Conservation (phyloP, 1,140 invertebrate genomes). For the Pogonus chalceus region DNA sequence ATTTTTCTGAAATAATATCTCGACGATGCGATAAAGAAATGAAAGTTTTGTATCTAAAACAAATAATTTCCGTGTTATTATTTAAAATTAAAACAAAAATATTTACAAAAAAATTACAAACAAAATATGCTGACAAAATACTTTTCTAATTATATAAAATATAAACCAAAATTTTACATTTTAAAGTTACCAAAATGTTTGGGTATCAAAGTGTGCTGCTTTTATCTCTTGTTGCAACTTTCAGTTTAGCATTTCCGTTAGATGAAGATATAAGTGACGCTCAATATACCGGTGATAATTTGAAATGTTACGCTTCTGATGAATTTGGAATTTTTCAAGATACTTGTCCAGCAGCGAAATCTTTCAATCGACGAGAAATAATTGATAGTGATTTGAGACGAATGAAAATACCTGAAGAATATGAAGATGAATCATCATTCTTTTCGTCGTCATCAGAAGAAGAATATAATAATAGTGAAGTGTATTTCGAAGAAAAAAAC, state of each 20-base stretch:
- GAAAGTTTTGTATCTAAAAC: neutral
- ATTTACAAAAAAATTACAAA: neutral
- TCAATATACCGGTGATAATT: neutral
- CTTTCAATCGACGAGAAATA: neutral
- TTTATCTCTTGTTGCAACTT: neutral
- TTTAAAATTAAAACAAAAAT: neutral
- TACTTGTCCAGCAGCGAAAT: neutral
- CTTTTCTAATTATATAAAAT: too few relatives aligned
- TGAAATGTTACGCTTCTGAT: neutral
- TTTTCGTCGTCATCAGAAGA: too few relatives aligned
- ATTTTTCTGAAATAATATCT: constrained; percentile 16
- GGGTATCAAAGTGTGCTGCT: neutral
- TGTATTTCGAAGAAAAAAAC: too few relatives aligned
- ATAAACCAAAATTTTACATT: too few relatives aligned
- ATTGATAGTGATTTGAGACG: too few relatives aligned
- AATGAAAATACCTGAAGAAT: too few relatives aligned
- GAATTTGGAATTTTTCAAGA: neutral
- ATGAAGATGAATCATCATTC: too few relatives aligned
- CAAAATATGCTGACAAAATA: neutral
- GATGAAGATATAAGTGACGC: neutral
- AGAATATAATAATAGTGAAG: too few relatives aligned
- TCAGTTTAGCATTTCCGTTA: neutral
- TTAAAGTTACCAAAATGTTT: too few relatives aligned
- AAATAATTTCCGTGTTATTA: neutral
- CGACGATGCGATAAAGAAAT: neutral